Percentiles rank a stretch among this genome's conserved stretches.
phyloP scores from a whole-genome alignment of 2,888 invertebrate genomes.

The Drepanosiphum platanoidis region DNA sequence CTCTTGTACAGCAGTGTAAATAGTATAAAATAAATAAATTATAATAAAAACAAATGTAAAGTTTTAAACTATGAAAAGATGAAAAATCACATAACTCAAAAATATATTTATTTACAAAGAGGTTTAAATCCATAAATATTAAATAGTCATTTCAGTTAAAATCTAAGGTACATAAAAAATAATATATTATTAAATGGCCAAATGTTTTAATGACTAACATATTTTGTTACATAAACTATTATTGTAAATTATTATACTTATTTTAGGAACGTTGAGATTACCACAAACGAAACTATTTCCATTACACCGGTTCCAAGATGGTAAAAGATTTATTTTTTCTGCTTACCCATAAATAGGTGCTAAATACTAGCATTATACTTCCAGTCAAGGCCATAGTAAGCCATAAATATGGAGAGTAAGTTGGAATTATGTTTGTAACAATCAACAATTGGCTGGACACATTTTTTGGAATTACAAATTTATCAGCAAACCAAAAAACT shows the following conservation, averaged over 20 bases:
- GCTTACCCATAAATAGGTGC: constrained; percentile 34
- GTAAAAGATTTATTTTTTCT: constrained; percentile 42
- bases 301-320: constrained; percentile 26
- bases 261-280: constrained; percentile 21
- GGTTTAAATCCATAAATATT: neutral
- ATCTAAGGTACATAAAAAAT: neutral
- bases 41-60: neutral
- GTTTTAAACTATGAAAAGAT: neutral
- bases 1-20: neutral
- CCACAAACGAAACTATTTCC: neutral
- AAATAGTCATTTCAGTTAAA: neutral
- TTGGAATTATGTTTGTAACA: constrained; percentile 66
- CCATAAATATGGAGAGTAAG: constrained; percentile 41
- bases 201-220: constrained; percentile 7
- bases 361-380: constrained; percentile 34
- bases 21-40: neutral
- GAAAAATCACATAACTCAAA: neutral
- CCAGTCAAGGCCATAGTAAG: constrained; percentile 32
- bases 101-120: neutral
- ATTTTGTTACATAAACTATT: neutral
- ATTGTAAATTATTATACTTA: constrained; percentile 7
- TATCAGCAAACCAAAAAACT: constrained; percentile 82
- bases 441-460: constrained; percentile 71
- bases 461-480: constrained; percentile 72
- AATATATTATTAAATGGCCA: neutral